Conservation (phyloP, 2,797 vertebrate species). For the Danio albolineatus region DNA sequence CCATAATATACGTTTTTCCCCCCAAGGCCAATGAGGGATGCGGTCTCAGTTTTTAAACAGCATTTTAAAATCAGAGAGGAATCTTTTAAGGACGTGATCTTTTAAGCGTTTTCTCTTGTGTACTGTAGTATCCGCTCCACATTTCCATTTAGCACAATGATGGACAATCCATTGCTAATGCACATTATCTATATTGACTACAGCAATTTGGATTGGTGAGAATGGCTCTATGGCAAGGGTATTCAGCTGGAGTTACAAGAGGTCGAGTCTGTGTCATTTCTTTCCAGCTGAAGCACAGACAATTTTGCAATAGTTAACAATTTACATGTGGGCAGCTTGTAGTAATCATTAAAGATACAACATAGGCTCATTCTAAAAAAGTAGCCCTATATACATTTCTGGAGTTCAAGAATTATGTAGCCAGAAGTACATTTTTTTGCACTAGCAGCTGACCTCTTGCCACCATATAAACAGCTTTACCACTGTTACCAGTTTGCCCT, state of each 20-base stretch:
- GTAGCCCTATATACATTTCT: too few species aligned
- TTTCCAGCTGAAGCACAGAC: background rate
- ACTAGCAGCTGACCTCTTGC: too few species aligned
- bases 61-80: constrained; percentile 27
- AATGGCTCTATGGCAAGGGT: background rate
- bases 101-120: background rate
- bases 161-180: constrained; percentile 8
- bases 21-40: constrained; percentile 17
- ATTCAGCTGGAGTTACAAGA: too few species aligned
- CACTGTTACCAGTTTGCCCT: too few species aligned
- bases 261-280: background rate
- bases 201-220: background rate
- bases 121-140: constrained; percentile 1
- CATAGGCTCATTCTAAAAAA: too few species aligned
- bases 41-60: constrained; percentile 22
- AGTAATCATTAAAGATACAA: too few species aligned
- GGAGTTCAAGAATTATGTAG: too few species aligned
- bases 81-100: constrained; percentile 2
- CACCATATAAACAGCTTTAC: too few species aligned
- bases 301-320: background rate
- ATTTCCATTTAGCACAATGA: constrained; percentile 39
- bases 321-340: background rate
- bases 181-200: constrained; percentile 19
- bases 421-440: too few species aligned
- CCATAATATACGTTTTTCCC: background rate